A percentile compares a stretch with the other conserved stretches of the same genome.
phyloP scores from a whole-genome alignment of 2,888 invertebrate genomes.

The Cephus runcator region DNA sequence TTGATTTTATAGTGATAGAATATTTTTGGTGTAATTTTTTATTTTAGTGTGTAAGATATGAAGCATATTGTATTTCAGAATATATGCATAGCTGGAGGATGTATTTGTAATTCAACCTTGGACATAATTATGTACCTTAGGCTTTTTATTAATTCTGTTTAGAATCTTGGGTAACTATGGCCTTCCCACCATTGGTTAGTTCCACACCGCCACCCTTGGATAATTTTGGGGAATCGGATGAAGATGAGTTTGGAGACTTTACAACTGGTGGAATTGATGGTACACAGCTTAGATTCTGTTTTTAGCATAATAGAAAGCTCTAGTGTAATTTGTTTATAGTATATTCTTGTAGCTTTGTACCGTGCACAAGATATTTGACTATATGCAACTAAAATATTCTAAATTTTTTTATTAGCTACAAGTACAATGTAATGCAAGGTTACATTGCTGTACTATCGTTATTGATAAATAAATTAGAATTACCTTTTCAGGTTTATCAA shows the following conservation, averaged over 20 bases:
- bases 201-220: conserved; percentile 76
- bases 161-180: conserved; percentile 60
- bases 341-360: not conserved
- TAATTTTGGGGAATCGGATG: conserved; percentile 68
- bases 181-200: conserved; percentile 75
- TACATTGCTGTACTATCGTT: not conserved
- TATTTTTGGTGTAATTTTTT: not conserved
- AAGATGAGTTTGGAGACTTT: conserved; percentile 69
- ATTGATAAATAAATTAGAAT: conserved; percentile 2
- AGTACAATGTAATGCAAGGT: not conserved
- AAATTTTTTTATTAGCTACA: not conserved
- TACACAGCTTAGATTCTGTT: conserved; percentile 22
- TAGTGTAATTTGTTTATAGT: not conserved
- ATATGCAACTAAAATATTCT: not conserved
- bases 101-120: not conserved
- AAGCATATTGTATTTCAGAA: not conserved
- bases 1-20: not conserved
- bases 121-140: not conserved
- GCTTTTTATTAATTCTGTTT: not conserved
- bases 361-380: not conserved
- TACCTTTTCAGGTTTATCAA: conserved; percentile 49
- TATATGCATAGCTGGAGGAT: not conserved
- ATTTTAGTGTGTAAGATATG: not conserved
- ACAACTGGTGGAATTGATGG: conserved; percentile 60
- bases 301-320: not conserved